Conservation (phyloP, 2,888 invertebrate genomes). For the Deilephila porcellus region DNA sequence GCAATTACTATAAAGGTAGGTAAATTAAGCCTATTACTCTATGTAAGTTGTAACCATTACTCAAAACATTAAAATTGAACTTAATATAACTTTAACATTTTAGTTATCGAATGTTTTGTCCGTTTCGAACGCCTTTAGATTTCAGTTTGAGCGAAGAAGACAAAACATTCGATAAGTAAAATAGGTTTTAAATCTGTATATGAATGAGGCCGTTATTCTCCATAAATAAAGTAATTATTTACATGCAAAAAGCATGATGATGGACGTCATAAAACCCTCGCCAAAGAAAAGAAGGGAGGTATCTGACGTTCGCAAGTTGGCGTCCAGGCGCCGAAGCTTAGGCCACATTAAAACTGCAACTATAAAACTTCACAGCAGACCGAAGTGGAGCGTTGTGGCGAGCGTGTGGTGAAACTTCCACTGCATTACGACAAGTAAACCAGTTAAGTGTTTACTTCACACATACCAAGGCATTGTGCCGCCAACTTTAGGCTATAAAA, state of each 20-base stretch:
- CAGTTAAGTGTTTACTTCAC: constrained; percentile 82
- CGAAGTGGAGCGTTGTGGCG: constrained; percentile 65
- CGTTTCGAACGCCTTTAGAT: too few species aligned
- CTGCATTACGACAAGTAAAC: constrained; percentile 78
- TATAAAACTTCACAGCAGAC: constrained; percentile 63
- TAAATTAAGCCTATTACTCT: too few species aligned
- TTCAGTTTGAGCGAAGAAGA: too few species aligned
- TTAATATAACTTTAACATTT: too few species aligned
- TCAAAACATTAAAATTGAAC: too few species aligned
- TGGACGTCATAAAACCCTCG: constrained; percentile 36
- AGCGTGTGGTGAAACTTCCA: constrained; percentile 71
- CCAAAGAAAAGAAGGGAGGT: constrained; percentile 45
- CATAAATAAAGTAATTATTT: too few species aligned
- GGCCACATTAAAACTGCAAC: constrained; percentile 72
- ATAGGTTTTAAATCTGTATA: too few species aligned
- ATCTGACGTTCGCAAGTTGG: constrained; percentile 1
- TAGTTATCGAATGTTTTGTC: too few species aligned
- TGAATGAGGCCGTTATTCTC: too few species aligned
- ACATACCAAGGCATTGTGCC: constrained; percentile 73
- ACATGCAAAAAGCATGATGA: constrained; percentile 1
- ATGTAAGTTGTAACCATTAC: too few species aligned
- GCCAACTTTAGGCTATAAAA: constrained; percentile 70
- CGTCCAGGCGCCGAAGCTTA: constrained; percentile 54
- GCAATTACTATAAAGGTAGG: too few species aligned
- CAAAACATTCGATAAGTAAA: too few species aligned